phyloP scores from a whole-genome alignment of 2,888 invertebrate genomes.

The Caenorhabditis imperialis region DNA sequence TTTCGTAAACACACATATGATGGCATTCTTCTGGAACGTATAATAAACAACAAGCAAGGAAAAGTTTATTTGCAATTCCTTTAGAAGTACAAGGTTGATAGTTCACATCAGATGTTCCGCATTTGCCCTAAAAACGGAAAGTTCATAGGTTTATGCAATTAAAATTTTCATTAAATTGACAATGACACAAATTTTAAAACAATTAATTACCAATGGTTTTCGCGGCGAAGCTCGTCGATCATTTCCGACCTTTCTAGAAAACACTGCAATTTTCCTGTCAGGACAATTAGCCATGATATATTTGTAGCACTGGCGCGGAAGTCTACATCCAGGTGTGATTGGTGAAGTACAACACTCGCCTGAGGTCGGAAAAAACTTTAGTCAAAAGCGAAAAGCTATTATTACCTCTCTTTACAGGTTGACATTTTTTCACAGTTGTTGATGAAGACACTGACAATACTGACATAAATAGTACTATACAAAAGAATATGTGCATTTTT shows the following conservation, averaged over 20 bases:
- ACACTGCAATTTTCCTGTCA: conserved; percentile 55
- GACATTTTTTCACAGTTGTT: conserved; percentile 39
- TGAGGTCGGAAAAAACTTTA: conserved; percentile 11
- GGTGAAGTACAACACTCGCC: conserved; percentile 57
- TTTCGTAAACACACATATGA: conserved; percentile 75
- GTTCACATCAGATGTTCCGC: conserved; percentile 73
- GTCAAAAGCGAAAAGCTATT: not conserved
- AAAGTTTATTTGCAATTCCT: conserved; percentile 73
- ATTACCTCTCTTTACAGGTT: conserved; percentile 44
- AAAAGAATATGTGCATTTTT: conserved; percentile 5
- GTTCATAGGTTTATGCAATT: too few species aligned
- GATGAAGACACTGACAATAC: not conserved
- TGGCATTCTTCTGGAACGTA: conserved; percentile 75
- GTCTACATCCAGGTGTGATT: conserved; percentile 42
- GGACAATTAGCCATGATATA: conserved; percentile 60
- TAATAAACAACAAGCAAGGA: conserved; percentile 72
- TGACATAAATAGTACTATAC: conserved; percentile 1
- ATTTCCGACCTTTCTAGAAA: conserved; percentile 43
- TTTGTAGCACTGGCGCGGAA: conserved; percentile 61
- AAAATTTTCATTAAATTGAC: too few species aligned
- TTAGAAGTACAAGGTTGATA: conserved; percentile 75
- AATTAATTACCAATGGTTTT: conserved; percentile 42
- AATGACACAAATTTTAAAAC: not conserved
- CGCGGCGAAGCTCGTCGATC: conserved; percentile 52
- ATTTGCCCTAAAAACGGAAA: conserved; percentile 70